Conservation (phyloP, 2,888 invertebrate species). For the Agrotis ipsilon region DNA sequence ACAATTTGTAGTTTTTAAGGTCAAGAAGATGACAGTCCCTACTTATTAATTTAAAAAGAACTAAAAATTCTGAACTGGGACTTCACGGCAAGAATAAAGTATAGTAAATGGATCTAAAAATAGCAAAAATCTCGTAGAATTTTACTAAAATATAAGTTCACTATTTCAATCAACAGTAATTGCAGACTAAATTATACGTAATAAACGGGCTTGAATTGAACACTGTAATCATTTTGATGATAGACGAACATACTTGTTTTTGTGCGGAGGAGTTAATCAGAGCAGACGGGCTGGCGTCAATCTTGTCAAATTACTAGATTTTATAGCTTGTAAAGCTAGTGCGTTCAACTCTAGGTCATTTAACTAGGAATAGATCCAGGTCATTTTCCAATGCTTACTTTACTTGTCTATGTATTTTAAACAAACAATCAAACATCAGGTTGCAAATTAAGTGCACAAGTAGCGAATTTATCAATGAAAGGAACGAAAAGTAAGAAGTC, state of each 20-base stretch:
- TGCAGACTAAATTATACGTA: constrained; percentile 65
- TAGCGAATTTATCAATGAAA: constrained; percentile 23
- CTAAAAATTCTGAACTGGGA: constrained; percentile 1
- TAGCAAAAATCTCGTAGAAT: constrained; percentile 35
- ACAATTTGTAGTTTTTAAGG: no score
- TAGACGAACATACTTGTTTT: constrained; percentile 68
- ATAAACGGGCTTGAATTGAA: constrained; percentile 70
- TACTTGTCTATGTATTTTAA: constrained; percentile 3
- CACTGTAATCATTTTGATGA: constrained; percentile 73
- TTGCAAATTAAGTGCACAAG: constrained; percentile 25
- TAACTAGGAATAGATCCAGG: not conserved
- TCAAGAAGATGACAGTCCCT: no score
- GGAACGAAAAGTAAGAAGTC: constrained; percentile 18
- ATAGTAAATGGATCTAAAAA: constrained; percentile 11
- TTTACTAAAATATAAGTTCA: constrained; percentile 36
- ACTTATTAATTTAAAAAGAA: not conserved
- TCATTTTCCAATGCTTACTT: not conserved
- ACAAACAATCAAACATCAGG: constrained; percentile 12
- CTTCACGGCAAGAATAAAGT: not conserved
- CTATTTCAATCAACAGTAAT: constrained; percentile 66
- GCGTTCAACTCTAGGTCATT: constrained; percentile 29
- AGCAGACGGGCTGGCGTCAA: constrained; percentile 70
- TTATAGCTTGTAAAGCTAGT: constrained; percentile 40
- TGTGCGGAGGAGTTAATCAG: constrained; percentile 69
- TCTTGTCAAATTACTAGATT: constrained; percentile 66